Conservation (phyloP, 1,140 invertebrate genomes). For the Cephus cinctus region DNA sequence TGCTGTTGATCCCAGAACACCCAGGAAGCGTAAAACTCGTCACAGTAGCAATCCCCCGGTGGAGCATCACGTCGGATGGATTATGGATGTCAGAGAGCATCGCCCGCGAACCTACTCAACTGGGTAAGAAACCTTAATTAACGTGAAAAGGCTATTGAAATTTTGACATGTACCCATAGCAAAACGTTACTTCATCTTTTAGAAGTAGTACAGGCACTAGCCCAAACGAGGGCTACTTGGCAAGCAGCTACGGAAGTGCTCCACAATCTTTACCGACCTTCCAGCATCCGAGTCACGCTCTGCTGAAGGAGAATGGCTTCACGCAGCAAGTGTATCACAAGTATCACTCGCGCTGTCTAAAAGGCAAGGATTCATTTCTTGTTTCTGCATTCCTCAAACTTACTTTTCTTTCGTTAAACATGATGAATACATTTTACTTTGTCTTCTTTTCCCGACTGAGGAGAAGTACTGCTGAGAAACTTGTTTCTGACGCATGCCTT, state of each 20-base stretch:
- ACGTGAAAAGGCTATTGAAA: slow-evolving; percentile 1
- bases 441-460: slow-evolving; percentile 56
- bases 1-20: slow-evolving; percentile 64
- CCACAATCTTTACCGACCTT: slow-evolving; percentile 85
- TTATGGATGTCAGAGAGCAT: slow-evolving; percentile 87
- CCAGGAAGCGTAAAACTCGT: slow-evolving; percentile 85
- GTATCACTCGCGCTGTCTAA: slow-evolving; percentile 89
- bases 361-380: slow-evolving; percentile 64
- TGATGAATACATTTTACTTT: slow-evolving; percentile 43
- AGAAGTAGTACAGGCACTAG: slow-evolving; percentile 74
- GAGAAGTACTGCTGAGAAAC: slow-evolving; percentile 25
- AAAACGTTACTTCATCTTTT: slow-evolving; percentile 6
- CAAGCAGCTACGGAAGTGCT: slow-evolving; percentile 72
- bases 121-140: slow-evolving; percentile 51
- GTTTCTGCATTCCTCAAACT: background rate
- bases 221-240: slow-evolving; percentile 63
- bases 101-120: slow-evolving; percentile 73
- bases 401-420: slow-evolving; percentile 9
- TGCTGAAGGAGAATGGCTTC: slow-evolving; percentile 97
- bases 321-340: slow-evolving; percentile 96
- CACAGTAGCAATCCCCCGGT: slow-evolving; percentile 90
- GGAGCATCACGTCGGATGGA: slow-evolving; percentile 96
- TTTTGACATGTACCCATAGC: slow-evolving; percentile 4
- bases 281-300: slow-evolving; percentile 93
- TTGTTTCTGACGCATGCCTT: slow-evolving; percentile 25